A percentile compares a stretch with the other conserved stretches of the same genome.
Conservation (phyloP, 2,888 invertebrate species). For the Cremastinae sp. region DNA sequence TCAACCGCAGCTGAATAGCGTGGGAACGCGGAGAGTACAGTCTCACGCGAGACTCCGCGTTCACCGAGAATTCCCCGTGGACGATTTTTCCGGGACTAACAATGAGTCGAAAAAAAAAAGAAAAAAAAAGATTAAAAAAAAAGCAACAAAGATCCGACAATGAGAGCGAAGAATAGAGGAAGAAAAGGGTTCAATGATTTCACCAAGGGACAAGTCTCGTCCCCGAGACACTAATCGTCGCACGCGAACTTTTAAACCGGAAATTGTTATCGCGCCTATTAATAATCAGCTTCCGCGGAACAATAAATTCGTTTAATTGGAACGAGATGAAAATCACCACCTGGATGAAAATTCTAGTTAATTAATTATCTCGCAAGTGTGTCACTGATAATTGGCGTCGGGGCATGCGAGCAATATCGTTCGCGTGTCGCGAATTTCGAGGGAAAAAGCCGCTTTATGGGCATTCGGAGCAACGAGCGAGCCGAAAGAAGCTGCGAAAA, state of each 20-base stretch:
- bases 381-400: conserved; percentile 44
- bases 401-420: conserved; percentile 33
- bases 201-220: conserved; percentile 12
- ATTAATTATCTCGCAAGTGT: conserved; percentile 48
- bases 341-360: conserved; percentile 12
- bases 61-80: conserved; percentile 47
- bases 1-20: conserved; percentile 62
- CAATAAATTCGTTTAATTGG: conserved; percentile 25
- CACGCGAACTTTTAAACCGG: conserved; percentile 37
- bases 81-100: conserved; percentile 42
- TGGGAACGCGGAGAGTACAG: conserved; percentile 58
- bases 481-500: conserved; percentile 13
- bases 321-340: conserved; percentile 16
- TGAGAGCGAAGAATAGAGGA: conserved; percentile 30
- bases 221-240: conserved; percentile 39
- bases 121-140: too few relatives aligned
- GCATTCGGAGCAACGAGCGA: conserved; percentile 9
- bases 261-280: conserved; percentile 44
- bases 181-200: conserved; percentile 39
- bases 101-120: conserved; percentile 43
- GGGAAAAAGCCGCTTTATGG: conserved; percentile 29
- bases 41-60: conserved; percentile 60
- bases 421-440: conserved; percentile 44
- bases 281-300: conserved; percentile 41
- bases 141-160: conserved; percentile 26